Conservation (phyloP, 2,888 invertebrate genomes). For the Cephus nigrinus region DNA sequence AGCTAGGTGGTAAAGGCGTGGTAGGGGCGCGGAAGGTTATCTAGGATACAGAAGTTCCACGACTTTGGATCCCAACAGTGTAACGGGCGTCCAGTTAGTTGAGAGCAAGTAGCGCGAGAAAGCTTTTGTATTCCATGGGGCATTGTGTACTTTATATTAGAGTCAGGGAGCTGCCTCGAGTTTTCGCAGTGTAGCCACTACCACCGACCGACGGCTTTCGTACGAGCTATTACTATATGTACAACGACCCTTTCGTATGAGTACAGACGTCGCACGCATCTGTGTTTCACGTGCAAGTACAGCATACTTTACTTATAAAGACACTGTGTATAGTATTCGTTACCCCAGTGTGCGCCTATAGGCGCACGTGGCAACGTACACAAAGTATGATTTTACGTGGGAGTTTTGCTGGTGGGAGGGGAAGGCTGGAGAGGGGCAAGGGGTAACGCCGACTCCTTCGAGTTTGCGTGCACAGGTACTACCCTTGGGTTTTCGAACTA, state of each 20-base stretch:
- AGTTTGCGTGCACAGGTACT: background rate
- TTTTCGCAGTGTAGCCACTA: background rate
- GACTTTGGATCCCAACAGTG: background rate
- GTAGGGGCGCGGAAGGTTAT: background rate
- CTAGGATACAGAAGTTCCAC: background rate
- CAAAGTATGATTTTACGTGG: background rate
- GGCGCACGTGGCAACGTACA: background rate
- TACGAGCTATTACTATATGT: background rate
- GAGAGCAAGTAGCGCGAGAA: slow-evolving; percentile 29
- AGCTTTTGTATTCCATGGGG: slow-evolving; percentile 34
- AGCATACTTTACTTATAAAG: background rate
- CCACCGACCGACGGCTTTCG: background rate
- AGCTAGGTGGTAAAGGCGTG: background rate
- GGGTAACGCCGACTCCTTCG: background rate
- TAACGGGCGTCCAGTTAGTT: slow-evolving; percentile 28
- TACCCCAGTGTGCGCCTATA: background rate
- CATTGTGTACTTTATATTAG: slow-evolving; percentile 35
- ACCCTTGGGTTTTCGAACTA: background rate
- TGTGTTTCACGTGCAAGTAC: background rate
- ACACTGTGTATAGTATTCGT: background rate
- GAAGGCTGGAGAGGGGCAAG: too few relatives aligned
- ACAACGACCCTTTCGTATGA: background rate
- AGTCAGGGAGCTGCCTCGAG: slow-evolving; percentile 10
- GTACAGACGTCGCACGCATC: background rate
- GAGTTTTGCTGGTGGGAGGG: background rate